Percentiles rank a stretch among this genome's conserved stretches.
Conservation (phyloP, 1,140 invertebrate genomes). For the Globodera rostochiensis region DNA sequence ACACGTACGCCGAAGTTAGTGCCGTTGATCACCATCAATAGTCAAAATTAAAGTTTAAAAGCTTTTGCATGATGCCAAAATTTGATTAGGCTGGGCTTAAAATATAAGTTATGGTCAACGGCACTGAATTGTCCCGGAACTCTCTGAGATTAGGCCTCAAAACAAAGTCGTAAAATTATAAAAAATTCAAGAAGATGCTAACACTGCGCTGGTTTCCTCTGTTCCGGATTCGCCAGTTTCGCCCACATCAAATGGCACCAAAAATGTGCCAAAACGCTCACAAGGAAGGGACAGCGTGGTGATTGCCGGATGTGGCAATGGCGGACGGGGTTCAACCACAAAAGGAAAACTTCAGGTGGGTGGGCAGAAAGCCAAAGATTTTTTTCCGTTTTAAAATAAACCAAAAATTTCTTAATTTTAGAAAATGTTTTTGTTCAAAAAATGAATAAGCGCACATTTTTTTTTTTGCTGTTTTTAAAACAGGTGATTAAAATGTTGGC, state of each 20-base stretch:
- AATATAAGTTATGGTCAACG: too few species aligned
- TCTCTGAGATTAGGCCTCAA: too few species aligned
- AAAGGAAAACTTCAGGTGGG: constrained; percentile 36
- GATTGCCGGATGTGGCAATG: neutral
- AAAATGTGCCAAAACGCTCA: neutral
- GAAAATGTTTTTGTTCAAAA: too few species aligned
- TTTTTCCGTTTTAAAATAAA: neutral
- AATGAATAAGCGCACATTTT: neutral
- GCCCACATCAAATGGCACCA: neutral
- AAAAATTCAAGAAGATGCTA: neutral
- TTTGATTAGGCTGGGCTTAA: too few species aligned
- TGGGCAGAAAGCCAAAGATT: neutral
- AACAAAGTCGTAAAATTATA: too few species aligned
- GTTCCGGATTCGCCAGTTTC: constrained; percentile 10
- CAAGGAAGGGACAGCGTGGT: neutral
- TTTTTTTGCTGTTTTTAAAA: constrained; percentile 39
- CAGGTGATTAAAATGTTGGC: constrained; percentile 72
- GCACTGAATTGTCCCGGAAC: too few species aligned
- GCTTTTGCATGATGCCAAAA: too few species aligned
- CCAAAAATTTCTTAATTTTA: constrained; percentile 1
- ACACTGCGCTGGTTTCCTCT: neutral
- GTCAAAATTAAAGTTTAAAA: too few species aligned
- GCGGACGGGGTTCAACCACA: neutral
- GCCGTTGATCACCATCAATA: too few species aligned
- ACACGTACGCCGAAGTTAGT: neutral